Evolutionary conservation across 2,797 vertebrate species (phyloP).

Genomic region (Paguma larvata): DNA sequence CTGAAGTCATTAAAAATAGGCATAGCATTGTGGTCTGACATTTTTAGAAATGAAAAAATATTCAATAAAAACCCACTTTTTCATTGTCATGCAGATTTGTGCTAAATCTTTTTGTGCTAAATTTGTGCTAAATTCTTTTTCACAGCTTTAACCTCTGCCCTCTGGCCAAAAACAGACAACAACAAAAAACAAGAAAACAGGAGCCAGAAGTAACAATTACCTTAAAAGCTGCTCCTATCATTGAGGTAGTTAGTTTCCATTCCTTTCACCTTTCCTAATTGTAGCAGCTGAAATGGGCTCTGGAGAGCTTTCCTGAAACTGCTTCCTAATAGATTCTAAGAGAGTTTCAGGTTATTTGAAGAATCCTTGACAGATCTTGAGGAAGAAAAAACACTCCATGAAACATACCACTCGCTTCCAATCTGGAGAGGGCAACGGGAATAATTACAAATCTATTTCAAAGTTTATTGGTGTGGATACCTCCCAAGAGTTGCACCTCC

Average conservation of each 20-base stretch:
- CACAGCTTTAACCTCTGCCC: constrained; percentile 51
- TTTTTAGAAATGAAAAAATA: constrained; percentile 59
- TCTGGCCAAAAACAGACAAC: neutral
- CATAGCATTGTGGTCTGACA: neutral
- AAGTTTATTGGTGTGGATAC: neutral
- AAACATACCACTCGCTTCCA: neutral
- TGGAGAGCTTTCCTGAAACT: neutral
- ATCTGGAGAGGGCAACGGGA: neutral
- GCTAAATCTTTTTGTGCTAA: neutral
- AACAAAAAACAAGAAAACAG: neutral
- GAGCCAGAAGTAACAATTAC: neutral
- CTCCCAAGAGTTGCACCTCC: neutral
- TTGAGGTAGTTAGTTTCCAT: neutral
- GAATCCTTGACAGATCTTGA: constrained; percentile 18
- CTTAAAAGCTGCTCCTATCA: constrained; percentile 57
- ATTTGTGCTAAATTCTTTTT: neutral
- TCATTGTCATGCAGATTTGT: neutral
- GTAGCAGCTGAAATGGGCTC: constrained; percentile 38
- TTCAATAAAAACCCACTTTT: constrained; percentile 25
- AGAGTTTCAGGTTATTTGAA: constrained; percentile 29
- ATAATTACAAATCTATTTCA: neutral
- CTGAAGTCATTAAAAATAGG: constrained; percentile 49
- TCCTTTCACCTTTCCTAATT: constrained; percentile 61
- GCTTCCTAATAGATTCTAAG: constrained; percentile 54
- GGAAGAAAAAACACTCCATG: neutral